These are phyloP conservation scores for Parelbella ahira DNA, from an alignment of 2,888 invertebrate species.

Conservation along the genomic window DNA sequence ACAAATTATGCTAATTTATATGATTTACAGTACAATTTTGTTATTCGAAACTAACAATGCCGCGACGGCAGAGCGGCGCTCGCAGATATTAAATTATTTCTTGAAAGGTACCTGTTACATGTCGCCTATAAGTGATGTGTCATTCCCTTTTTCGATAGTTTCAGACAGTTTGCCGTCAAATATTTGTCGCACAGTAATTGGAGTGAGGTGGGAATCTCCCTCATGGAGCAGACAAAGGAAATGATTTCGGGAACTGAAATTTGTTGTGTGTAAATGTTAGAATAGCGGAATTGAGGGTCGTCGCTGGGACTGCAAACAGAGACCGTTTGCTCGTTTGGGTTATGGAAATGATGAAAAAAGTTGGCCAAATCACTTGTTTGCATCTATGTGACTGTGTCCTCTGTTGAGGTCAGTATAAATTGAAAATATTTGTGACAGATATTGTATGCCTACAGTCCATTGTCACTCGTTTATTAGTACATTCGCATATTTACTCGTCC, in stretches of 20 bases:
- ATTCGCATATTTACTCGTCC: too few relatives aligned
- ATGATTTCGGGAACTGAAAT: constrained; percentile 27
- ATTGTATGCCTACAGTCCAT: too few relatives aligned
- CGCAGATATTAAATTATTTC: too few relatives aligned
- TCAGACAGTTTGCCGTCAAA: constrained; percentile 31
- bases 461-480: too few relatives aligned
- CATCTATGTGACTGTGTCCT: too few relatives aligned
- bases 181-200: constrained; percentile 44
- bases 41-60: background rate
- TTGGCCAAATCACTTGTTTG: constrained; percentile 3
- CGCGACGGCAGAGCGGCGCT: too few relatives aligned
- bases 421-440: too few relatives aligned
- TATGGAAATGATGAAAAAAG: constrained; percentile 20
- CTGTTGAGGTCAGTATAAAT: too few relatives aligned
- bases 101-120: background rate
- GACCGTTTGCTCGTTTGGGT: constrained; percentile 21
- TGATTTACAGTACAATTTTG: background rate
- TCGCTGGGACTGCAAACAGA: constrained; percentile 11
- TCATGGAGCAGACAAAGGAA: constrained; percentile 28
- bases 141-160: constrained; percentile 18
- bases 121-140: background rate
- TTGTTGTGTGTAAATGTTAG: constrained; percentile 37
- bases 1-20: constrained; percentile 5
- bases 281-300: constrained; percentile 31
- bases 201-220: constrained; percentile 31